Evolutionary conservation across 2,113 vertebrate genomes (phyloP).

Genomic region (Telmatochromis brichardi): DNA sequence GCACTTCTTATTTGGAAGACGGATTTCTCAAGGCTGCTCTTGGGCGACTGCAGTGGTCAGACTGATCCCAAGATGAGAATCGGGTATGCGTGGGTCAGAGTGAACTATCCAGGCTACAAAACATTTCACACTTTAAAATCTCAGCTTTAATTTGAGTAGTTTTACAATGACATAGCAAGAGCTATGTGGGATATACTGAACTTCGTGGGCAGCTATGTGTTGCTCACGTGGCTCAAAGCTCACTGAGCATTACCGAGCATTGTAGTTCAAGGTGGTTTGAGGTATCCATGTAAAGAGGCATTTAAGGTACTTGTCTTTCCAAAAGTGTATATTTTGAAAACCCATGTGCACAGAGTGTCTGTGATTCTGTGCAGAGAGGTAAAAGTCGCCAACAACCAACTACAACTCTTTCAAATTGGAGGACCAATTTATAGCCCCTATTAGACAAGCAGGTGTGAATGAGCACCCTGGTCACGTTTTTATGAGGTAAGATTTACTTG

Average conservation of each 20-base stretch:
- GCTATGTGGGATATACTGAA: neutral
- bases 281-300: neutral
- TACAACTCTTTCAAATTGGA: neutral
- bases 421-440: neutral
- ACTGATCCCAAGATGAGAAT: neutral
- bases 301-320: neutral
- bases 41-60: constrained; percentile 4
- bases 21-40: constrained; percentile 13
- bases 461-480: neutral
- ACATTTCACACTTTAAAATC: neutral
- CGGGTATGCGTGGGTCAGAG: neutral
- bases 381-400: neutral
- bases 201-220: neutral
- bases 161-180: neutral
- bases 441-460: neutral
- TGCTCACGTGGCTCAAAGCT: neutral
- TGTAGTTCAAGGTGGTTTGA: neutral
- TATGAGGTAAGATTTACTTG: neutral
- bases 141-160: neutral
- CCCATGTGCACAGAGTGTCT: neutral
- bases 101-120: neutral
- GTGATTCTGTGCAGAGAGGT: neutral
- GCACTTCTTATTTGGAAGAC: constrained; percentile 6
- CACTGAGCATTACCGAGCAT: neutral
- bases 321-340: neutral